phyloP scores from a whole-genome alignment of 2,888 invertebrate genomes.

The Polydrusus tereticollis region DNA sequence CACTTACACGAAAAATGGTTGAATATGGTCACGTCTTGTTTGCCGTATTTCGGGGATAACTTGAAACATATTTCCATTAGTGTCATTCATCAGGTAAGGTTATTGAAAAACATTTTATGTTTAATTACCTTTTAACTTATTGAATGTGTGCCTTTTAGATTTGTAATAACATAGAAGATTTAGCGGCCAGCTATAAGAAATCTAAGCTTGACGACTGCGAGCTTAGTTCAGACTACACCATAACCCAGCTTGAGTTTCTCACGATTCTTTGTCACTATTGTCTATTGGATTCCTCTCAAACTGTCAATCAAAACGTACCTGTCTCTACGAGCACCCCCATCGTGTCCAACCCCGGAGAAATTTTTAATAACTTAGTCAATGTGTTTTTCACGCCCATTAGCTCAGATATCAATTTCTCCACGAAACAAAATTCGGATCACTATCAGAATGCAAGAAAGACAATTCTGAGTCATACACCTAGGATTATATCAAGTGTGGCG shows the following conservation, averaged over 20 bases:
- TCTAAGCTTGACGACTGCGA: slow-evolving; percentile 66
- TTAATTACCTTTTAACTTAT: not conserved
- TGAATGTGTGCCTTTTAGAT: slow-evolving; percentile 61
- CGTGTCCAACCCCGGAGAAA: slow-evolving; percentile 76
- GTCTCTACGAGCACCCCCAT: slow-evolving; percentile 66
- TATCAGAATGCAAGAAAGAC: slow-evolving; percentile 76
- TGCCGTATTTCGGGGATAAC: slow-evolving; percentile 84
- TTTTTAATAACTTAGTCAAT: slow-evolving; percentile 84
- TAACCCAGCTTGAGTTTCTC: slow-evolving; percentile 82
- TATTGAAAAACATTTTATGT: not conserved
- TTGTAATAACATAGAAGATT: slow-evolving; percentile 79
- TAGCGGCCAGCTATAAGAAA: slow-evolving; percentile 65
- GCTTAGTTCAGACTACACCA: slow-evolving; percentile 82
- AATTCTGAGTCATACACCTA: slow-evolving; percentile 83
- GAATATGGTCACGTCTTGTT: slow-evolving; percentile 81
- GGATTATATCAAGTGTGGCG: slow-evolving; percentile 84
- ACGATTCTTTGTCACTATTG: slow-evolving; percentile 86
- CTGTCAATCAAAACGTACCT: slow-evolving; percentile 62
- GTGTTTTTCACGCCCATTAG: slow-evolving; percentile 79
- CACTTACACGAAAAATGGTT: slow-evolving; percentile 88
- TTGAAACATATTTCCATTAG: slow-evolving; percentile 82
- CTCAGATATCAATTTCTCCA: slow-evolving; percentile 61
- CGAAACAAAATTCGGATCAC: slow-evolving; percentile 64
- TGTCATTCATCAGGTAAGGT: slow-evolving; percentile 76
- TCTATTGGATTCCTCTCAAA: slow-evolving; percentile 74